Percentiles rank a stretch among this genome's conserved stretches.
Conservation (phyloP, 2,113 vertebrate species). For the Xerus inauris region DNA sequence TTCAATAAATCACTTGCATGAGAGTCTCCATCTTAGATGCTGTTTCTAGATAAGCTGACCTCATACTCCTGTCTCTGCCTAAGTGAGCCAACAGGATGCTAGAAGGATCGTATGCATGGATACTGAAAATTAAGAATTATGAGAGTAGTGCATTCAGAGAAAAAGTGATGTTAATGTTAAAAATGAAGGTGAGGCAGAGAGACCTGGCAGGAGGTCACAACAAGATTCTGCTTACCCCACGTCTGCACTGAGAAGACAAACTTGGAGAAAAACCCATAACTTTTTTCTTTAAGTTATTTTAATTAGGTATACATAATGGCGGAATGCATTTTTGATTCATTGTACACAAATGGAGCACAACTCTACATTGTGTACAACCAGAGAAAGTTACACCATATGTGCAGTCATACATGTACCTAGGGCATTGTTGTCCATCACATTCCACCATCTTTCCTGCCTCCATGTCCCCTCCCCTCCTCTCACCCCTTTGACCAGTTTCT, state of each 20-base stretch:
- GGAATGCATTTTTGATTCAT: too few relatives aligned
- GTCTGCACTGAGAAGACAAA: constrained; percentile 3
- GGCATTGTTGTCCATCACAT: too few relatives aligned
- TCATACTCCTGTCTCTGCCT: background rate
- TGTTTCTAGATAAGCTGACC: constrained; percentile 36
- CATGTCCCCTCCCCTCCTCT: too few relatives aligned
- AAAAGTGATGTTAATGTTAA: constrained; percentile 12
- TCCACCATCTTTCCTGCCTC: too few relatives aligned
- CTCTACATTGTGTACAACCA: too few relatives aligned
- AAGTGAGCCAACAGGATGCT: background rate
- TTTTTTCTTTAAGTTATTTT: too few relatives aligned
- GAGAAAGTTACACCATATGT: too few relatives aligned
- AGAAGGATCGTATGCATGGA: background rate
- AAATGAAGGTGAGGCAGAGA: constrained; percentile 3
- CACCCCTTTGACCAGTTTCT: too few relatives aligned
- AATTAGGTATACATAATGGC: too few relatives aligned
- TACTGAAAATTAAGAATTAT: constrained; percentile 6
- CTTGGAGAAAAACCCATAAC: background rate
- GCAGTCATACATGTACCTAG: too few relatives aligned
- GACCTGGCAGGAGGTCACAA: background rate
- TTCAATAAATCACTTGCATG: constrained; percentile 26
- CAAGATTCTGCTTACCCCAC: background rate
- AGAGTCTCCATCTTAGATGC: constrained; percentile 6
- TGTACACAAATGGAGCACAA: too few relatives aligned
- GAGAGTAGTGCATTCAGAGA: background rate